Evolutionary conservation across 2,888 invertebrate genomes (phyloP).

Genomic region (Pheosia tremula): DNA sequence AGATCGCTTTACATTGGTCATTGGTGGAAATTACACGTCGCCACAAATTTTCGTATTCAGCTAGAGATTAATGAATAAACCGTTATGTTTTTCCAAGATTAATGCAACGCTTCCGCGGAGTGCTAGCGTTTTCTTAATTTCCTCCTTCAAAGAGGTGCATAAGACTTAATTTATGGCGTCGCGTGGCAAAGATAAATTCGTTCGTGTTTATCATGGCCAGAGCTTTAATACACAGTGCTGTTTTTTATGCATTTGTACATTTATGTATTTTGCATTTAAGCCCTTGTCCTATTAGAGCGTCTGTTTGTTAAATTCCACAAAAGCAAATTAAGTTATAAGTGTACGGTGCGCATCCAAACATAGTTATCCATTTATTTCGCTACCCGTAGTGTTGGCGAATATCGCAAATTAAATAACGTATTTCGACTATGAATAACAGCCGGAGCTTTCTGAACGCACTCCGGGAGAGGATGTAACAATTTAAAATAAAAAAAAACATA

Average conservation of each 20-base stretch:
- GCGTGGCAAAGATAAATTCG: slow-evolving; percentile 66
- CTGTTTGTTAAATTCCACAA: slow-evolving; percentile 72
- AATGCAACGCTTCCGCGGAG: slow-evolving; percentile 54
- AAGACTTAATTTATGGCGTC: slow-evolving; percentile 65
- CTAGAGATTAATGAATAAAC: slow-evolving; percentile 46
- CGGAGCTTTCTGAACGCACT: slow-evolving; percentile 39
- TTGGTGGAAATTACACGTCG: slow-evolving; percentile 72
- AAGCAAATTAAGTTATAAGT: slow-evolving; percentile 78
- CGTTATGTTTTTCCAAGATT: slow-evolving; percentile 46
- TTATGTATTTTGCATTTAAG: slow-evolving; percentile 70
- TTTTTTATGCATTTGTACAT: slow-evolving; percentile 52
- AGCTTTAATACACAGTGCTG: slow-evolving; percentile 58
- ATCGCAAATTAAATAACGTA: slow-evolving; percentile 79
- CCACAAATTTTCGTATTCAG: slow-evolving; percentile 49
- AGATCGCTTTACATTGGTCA: slow-evolving; percentile 76
- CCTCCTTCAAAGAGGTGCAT: slow-evolving; percentile 59
- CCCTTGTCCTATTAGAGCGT: slow-evolving; percentile 67
- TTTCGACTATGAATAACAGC: slow-evolving; percentile 66
- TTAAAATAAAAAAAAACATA: slow-evolving; percentile 1
- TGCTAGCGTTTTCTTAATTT: slow-evolving; percentile 65
- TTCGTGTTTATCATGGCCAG: slow-evolving; percentile 59
- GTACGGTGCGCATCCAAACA: slow-evolving; percentile 64
- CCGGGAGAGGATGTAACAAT: slow-evolving; percentile 38
- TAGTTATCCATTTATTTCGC: slow-evolving; percentile 73
- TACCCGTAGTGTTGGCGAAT: slow-evolving; percentile 65